phyloP scores from a whole-genome alignment of 2,113 vertebrate species.

The Athene cunicularia region DNA sequence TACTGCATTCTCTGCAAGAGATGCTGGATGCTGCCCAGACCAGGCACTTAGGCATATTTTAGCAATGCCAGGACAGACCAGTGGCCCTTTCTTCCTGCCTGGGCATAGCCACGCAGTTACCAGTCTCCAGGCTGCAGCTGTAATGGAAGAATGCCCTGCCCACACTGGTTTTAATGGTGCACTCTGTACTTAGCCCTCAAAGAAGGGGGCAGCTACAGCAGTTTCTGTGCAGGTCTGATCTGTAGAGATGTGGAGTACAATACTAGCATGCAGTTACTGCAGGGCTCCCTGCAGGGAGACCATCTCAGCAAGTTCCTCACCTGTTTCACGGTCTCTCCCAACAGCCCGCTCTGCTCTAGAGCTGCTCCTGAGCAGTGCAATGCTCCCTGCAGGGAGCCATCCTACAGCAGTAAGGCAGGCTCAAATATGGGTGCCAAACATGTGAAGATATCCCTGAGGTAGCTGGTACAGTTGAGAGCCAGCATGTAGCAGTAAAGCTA shows the following conservation, averaged over 20 bases:
- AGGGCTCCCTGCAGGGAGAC: background rate
- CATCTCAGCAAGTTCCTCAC: background rate
- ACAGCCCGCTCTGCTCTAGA: background rate
- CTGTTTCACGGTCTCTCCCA: background rate
- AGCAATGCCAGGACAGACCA: background rate
- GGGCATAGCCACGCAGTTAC: rapidly evolving
- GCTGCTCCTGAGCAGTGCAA: background rate
- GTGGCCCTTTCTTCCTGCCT: background rate
- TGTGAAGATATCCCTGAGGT: background rate
- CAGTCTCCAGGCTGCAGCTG: background rate
- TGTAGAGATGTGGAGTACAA: background rate
- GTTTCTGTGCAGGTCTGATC: background rate
- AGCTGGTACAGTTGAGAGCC: background rate
- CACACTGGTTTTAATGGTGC: background rate
- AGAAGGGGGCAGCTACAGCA: background rate
- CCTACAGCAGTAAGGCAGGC: background rate
- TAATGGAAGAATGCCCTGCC: background rate
- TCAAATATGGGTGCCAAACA: rapidly evolving
- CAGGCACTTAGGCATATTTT: background rate
- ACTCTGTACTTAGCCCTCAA: background rate
- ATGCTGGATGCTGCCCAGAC: background rate
- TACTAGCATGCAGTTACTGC: rapidly evolving
- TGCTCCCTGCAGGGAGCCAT: background rate
- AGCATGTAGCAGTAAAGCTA: background rate
- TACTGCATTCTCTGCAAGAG: background rate